A percentile compares a stretch with the other conserved stretches of the same genome.
Conservation (phyloP, 2,797 vertebrate species). For the Sternotherus odoratus region DNA sequence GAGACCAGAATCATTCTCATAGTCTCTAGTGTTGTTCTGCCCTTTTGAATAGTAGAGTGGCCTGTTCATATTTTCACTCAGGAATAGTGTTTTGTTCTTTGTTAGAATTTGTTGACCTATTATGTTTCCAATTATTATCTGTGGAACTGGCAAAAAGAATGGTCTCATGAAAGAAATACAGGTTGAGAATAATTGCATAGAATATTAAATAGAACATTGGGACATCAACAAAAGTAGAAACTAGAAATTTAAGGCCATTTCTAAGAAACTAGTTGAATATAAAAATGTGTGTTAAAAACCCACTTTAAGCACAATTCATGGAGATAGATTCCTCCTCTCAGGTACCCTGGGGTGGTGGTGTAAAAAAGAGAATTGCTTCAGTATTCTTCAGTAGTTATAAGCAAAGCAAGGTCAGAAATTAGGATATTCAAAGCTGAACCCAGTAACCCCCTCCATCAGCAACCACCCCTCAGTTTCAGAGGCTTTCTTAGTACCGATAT, state of each 20-base stretch:
- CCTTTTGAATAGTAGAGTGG: not conserved
- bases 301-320: not conserved
- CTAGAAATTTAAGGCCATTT: not conserved
- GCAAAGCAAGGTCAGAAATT: not conserved
- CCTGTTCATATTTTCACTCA: not conserved
- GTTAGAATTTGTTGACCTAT: not conserved
- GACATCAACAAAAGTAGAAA: not conserved
- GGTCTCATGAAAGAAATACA: not conserved
- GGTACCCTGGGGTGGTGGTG: not conserved
- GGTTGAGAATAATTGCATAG: not conserved
- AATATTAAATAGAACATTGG: not conserved
- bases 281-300: not conserved
- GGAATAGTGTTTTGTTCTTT: not conserved
- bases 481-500: not conserved
- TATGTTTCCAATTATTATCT: slow-evolving; percentile 8
- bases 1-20: not conserved
- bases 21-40: not conserved
- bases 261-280: not conserved
- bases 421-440: not conserved
- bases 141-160: not conserved
- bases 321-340: not conserved
- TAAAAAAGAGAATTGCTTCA: not conserved
- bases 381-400: not conserved
- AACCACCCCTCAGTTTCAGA: not conserved
- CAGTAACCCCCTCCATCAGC: too few relatives aligned